Conservation (phyloP, 2,888 invertebrate species). For the Cephonodes hylas region DNA sequence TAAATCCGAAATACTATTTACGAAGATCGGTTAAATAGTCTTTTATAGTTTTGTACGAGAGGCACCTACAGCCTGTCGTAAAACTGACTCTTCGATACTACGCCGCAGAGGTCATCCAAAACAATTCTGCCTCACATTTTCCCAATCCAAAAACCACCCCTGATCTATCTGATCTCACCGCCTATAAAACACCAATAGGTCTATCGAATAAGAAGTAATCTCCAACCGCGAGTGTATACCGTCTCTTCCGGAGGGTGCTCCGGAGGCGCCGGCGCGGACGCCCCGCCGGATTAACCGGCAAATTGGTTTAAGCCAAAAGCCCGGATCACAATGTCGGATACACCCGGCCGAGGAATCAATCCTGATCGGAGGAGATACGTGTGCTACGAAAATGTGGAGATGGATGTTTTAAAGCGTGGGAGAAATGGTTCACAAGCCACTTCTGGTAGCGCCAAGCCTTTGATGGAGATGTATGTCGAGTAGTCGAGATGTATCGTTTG, state of each 20-base stretch:
- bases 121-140: not conserved
- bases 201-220: conserved; percentile 25
- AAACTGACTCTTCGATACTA: no score
- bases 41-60: no score
- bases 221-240: conserved; percentile 32
- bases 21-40: no score
- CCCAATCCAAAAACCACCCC: not conserved
- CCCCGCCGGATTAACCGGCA: conserved; percentile 62
- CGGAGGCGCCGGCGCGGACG: conserved; percentile 57
- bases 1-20: no score
- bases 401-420: not conserved
- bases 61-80: no score
- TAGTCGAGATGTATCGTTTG: no score
- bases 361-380: conserved; percentile 39
- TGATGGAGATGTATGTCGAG: no score
- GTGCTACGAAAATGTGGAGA: not conserved
- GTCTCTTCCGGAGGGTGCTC: conserved; percentile 22
- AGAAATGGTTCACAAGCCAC: not conserved
- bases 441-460: no score
- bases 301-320: conserved; percentile 66
- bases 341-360: conserved; percentile 60
- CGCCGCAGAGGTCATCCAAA: no score
- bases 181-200: not conserved
- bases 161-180: not conserved
- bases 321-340: conserved; percentile 39